Base-by-base conservation (phyloP, 2,888 invertebrate species). In the Strigamia maritima region DNA sequence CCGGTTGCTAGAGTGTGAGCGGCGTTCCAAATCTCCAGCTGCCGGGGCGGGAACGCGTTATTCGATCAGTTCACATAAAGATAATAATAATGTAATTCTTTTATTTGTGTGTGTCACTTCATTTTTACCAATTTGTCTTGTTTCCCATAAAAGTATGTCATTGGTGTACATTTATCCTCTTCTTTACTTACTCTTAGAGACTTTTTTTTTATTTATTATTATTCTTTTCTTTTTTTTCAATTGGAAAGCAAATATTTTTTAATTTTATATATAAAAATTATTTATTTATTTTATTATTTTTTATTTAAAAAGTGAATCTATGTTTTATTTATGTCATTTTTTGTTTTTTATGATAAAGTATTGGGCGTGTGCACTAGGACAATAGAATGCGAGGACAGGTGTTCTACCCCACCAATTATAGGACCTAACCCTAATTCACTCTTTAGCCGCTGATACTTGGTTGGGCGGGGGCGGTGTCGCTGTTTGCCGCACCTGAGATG, bases 1-100 rank as follows among this genome's bases (percentile, higher is more conserved):
- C 70, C 70, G 70, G 16, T 70, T 26, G 70, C 16, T n/a, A 8
- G 26, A 28, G 6, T 28, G 26, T 70, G 70, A 70, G 70, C 70
- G 70, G 70, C 70, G 70, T 70, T 70, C 70, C 70, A 70, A 70
- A 70, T 70, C 70, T 70, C 70, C 70, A 70, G 70, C 70, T 70
- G 70, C 70, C 26, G 70, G 70, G 70, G 70, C 70, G 70, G 70
- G 70, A 70, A 70, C 70, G 70, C 70, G 28, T 70, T 26, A 70
- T 28, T 70, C 70, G 70, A 70, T 70, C 70, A 70, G 70, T 26
- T 70, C 70, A 70, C 70, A 70, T 70, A 70, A 28, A 70, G 70
- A 28, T 70, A 70, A 70, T 70, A 70, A 70, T 70, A 70, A 70
- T 70, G 70, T 28, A 70, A 70, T 70, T 70, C 70, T 70, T 60